Percentiles rank a stretch among this genome's conserved stretches.
phyloP scores from a whole-genome alignment of 1,140 invertebrate genomes.

The Scaptomyza hsui region DNA sequence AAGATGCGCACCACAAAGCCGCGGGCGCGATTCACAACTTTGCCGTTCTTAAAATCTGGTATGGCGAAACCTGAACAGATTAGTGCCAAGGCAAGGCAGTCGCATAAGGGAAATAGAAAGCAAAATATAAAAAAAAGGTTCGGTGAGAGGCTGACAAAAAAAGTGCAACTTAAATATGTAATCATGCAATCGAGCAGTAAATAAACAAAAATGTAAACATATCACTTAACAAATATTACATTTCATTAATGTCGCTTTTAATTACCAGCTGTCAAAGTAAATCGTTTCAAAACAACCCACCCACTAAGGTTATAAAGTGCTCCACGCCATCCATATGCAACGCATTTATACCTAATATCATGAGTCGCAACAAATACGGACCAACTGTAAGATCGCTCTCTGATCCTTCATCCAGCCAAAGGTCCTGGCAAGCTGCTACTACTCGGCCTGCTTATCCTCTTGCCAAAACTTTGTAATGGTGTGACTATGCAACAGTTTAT shows the following conservation, averaged over 20 bases:
- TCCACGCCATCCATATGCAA: not conserved
- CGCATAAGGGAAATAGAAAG: conserved; percentile 27
- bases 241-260: conserved; percentile 38
- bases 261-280: conserved; percentile 23
- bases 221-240: not conserved
- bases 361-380: conserved; percentile 15
- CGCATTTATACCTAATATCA: conserved; percentile 35
- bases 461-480: conserved; percentile 22
- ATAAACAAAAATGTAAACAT: conserved; percentile 19
- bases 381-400: too few relatives aligned
- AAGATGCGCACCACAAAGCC: conserved; percentile 86
- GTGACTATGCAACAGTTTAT: conserved; percentile 77
- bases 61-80: conserved; percentile 81
- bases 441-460: conserved; percentile 36
- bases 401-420: not conserved
- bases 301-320: conserved; percentile 44
- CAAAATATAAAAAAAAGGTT: conserved; percentile 50
- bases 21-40: conserved; percentile 85
- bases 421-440: conserved; percentile 19
- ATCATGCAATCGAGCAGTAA: conserved; percentile 44
- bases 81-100: conserved; percentile 51
- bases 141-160: conserved; percentile 51
- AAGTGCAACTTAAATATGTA: conserved; percentile 45
- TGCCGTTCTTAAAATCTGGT: conserved; percentile 85
- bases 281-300: conserved; percentile 1